These are phyloP conservation scores for Drosophila sp. DNA, from an alignment of 1,140 invertebrate genomes.

Conservation along the genomic window DNA sequence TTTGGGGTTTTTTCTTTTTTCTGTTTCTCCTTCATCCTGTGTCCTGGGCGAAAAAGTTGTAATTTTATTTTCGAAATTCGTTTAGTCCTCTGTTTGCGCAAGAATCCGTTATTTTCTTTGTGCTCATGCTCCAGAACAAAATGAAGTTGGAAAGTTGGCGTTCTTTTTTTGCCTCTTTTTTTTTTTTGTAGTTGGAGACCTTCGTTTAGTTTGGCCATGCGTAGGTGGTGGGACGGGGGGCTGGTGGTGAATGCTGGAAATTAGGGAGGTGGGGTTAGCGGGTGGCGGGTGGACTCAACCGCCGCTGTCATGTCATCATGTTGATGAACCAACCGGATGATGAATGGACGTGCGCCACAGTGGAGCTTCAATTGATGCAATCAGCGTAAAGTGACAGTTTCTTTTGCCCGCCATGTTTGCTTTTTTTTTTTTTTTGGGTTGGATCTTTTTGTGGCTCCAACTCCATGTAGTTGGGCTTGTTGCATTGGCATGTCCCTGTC, in stretches of 20 bases:
- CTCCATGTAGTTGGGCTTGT: slow-evolving; percentile 32
- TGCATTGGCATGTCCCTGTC: slow-evolving; percentile 52
- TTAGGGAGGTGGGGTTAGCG: not conserved
- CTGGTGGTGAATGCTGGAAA: not conserved
- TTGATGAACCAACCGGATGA: slow-evolving; percentile 81
- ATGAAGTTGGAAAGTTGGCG: slow-evolving; percentile 74
- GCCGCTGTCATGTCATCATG: slow-evolving; percentile 79
- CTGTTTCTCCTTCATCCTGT: slow-evolving; percentile 5
- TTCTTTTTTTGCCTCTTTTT: slow-evolving; percentile 21
- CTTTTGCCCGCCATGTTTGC: slow-evolving; percentile 27
- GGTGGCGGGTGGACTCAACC: slow-evolving; percentile 56
- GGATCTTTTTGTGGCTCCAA: not conserved
- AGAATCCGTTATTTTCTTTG: slow-evolving; percentile 79
- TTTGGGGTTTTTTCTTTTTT: not conserved
- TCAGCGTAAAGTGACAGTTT: slow-evolving; percentile 80
- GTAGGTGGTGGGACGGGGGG: slow-evolving; percentile 28
- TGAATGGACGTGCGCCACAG: slow-evolving; percentile 81
- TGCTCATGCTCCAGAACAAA: slow-evolving; percentile 49
- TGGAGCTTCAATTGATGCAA: slow-evolving; percentile 81
- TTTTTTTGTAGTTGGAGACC: slow-evolving; percentile 38
- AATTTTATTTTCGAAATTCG: slow-evolving; percentile 81
- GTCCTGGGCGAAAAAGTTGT: slow-evolving; percentile 70
- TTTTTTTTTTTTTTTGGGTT: slow-evolving; percentile 28
- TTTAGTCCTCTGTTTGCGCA: slow-evolving; percentile 78
- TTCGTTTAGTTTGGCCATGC: slow-evolving; percentile 69